A percentile compares a stretch with the other conserved stretches of the same genome.
phyloP scores from a whole-genome alignment of 2,797 vertebrate species.

The Pipistrellus nathusii region DNA sequence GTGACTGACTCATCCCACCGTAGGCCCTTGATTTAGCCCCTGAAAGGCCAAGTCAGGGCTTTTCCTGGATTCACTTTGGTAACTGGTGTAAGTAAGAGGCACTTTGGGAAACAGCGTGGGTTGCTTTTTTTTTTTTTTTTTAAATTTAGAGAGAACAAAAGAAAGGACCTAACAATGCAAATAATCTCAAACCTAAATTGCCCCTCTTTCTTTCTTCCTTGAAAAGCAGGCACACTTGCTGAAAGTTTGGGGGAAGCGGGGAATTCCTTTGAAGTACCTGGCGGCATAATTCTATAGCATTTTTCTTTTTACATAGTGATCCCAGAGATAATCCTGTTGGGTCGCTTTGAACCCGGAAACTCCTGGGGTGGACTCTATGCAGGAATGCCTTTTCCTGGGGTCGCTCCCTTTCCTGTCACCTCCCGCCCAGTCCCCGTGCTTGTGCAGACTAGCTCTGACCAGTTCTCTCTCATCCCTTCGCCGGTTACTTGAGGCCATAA shows the following conservation, averaged over 20 bases:
- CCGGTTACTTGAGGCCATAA: neutral
- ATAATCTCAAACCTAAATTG: neutral
- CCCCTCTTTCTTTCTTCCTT: neutral
- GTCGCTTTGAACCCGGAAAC: neutral
- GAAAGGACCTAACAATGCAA: constrained; percentile 45
- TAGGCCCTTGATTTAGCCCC: neutral
- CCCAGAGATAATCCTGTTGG: neutral
- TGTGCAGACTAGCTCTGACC: neutral
- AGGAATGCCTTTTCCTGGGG: accelerated
- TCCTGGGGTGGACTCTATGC: neutral
- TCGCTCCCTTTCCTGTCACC: neutral
- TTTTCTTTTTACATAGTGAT: constrained; percentile 13
- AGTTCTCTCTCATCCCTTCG: neutral
- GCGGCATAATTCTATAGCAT: constrained; percentile 52
- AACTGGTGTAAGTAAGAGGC: neutral
- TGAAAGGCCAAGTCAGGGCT: constrained; percentile 2
- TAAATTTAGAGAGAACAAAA: constrained; percentile 44
- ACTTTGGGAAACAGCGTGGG: neutral
- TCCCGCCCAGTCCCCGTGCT: neutral
- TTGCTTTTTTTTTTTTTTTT: neutral
- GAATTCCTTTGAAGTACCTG: constrained; percentile 72
- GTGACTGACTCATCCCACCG: neutral
- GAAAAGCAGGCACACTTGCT: constrained; percentile 1
- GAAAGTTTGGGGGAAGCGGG: neutral
- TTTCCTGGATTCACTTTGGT: neutral